phyloP scores from a whole-genome alignment of 2,113 vertebrate genomes.

The Solea senegalensis region DNA sequence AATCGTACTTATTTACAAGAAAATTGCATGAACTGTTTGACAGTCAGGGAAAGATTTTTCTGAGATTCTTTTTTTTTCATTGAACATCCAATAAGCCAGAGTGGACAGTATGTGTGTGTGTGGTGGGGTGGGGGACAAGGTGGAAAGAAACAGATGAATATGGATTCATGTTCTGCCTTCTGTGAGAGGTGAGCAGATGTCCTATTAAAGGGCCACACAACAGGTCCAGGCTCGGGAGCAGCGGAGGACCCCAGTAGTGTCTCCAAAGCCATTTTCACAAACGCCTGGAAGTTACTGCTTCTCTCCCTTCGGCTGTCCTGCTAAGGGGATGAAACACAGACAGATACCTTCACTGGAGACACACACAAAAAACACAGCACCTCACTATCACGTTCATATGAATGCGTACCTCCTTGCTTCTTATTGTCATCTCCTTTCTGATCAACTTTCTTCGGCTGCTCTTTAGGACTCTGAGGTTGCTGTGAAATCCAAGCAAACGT shows the following conservation, averaged over 20 bases:
- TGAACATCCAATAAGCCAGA: conserved; percentile 45
- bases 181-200: conserved; percentile 53
- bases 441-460: conserved; percentile 85
- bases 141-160: conserved; percentile 58
- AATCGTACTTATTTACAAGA: conserved; percentile 74
- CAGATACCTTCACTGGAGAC: conserved; percentile 74
- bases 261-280: conserved; percentile 85
- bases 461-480: conserved; percentile 85
- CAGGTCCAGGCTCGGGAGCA: conserved; percentile 22
- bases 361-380: conserved; percentile 28
- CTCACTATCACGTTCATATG: conserved; percentile 26
- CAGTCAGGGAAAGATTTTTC: conserved; percentile 43
- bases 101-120: conserved; percentile 13
- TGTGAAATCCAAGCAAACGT: conserved; percentile 43
- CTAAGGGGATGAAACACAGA: conserved; percentile 57
- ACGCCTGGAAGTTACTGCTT: conserved; percentile 86
- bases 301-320: conserved; percentile 87
- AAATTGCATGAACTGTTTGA: conserved; percentile 57
- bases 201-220: conserved; percentile 30
- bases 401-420: conserved; percentile 86
- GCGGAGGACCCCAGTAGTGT: conserved; percentile 81
- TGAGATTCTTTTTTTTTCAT: conserved; percentile 25
- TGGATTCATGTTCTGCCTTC: conserved; percentile 47
- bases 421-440: conserved; percentile 86
- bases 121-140: background rate